Evolutionary conservation across 2,888 invertebrate species (phyloP), one percentile per base, ranked within the genome.

Genomic region (Yponomeuta evonymella): DNA sequence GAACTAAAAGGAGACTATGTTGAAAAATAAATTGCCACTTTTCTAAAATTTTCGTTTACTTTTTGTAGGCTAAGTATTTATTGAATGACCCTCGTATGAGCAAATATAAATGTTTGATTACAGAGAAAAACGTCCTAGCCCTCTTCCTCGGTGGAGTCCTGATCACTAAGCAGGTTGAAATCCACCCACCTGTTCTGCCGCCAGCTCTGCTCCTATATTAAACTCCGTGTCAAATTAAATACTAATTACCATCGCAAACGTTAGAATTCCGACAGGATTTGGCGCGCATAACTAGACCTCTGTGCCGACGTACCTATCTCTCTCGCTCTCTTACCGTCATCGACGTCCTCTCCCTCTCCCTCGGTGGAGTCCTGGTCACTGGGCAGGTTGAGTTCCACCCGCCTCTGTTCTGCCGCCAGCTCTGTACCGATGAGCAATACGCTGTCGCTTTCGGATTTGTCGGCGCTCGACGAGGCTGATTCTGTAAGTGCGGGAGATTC

Each of bases 301-400:
- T 70, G 94, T 94, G 8, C 96, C 96, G 78, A 96, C 96, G 74
- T 43, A 43, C 8, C 43, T 43, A 8, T 43, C 43, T 43, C 43
- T 43, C 43, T 43, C 43, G 43, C 43, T 29, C 6, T 62, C 67
- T 43, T 71, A 66, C 67, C 66, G 8, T 68, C 58, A 72, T 58
- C 51, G 15, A 58, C 4, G 12, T 95, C 95, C 4, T 93, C 93
- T 64, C 96, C 96, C 78, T 96, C 97, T 0, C 96, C 96, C 72
- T 96, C 96, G 0, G 96, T 96, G 0, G 96, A 97, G 80, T 97
- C 97, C 79, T 58, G 96, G 88, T 96, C 97, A 10, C 96, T 92
- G 0, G 92, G 91, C 72, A 93, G 74, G 63, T 86, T 83, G 70
- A 92, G 85, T 64, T 88, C 87, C 29, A 93, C 88, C 11, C 83